Percentiles rank a stretch among this genome's conserved stretches.
These are phyloP conservation scores for Cygnus olor DNA, from an alignment of 2,797 vertebrate genomes.

Conservation along the genomic window DNA sequence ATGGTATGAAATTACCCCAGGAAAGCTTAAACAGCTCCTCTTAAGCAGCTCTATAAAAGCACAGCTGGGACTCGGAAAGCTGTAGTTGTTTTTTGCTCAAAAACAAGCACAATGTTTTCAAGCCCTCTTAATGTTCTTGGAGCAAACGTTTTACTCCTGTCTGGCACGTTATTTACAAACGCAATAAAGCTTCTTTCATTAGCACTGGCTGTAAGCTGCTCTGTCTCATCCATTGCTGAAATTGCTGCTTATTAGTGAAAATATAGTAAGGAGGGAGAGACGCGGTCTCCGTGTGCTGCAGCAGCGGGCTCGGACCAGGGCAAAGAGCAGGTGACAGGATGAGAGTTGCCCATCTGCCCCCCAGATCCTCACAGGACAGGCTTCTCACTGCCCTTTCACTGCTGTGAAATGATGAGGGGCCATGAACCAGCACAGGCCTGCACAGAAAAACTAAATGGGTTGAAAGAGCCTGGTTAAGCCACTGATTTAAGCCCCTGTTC, in stretches of 20 bases:
- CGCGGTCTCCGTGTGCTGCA: neutral
- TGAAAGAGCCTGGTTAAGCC: neutral
- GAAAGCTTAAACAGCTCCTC: neutral
- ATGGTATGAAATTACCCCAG: rapidly evolving
- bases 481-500: neutral
- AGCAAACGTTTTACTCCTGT: neutral
- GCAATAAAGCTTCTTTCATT: neutral
- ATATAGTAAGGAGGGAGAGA: neutral
- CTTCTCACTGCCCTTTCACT: too few relatives aligned
- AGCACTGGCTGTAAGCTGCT: neutral
- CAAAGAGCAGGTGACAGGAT: neutral
- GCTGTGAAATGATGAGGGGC: neutral
- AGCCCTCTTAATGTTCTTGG: neutral
- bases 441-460: neutral
- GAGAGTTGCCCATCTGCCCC: neutral
- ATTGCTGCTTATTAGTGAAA: neutral
- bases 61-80: neutral
- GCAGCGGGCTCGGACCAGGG: neutral
- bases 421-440: neutral
- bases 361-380: too few relatives aligned
- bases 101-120: neutral
- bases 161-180: neutral
- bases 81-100: neutral
- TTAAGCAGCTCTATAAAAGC: neutral
- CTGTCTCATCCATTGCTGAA: neutral